Evolutionary conservation across 1,140 invertebrate species (phyloP), one percentile per base, ranked within the genome.

Genomic region (Bombus pyrosoma): DNA sequence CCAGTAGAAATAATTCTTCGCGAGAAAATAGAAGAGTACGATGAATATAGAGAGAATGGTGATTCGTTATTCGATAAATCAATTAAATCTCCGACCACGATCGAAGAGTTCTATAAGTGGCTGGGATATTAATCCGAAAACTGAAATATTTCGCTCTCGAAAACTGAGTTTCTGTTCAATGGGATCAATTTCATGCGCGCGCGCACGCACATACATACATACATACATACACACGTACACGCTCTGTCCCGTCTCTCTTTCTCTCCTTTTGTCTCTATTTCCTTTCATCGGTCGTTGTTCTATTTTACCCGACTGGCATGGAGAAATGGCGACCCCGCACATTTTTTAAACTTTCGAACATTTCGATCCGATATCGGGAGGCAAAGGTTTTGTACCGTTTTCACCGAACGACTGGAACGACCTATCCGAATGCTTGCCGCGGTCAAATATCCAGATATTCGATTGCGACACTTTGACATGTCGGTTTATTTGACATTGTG

Each of bases 261-360:
- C 59, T 53, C 32, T 39, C 25, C 10, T 43, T 71, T 3, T 25
- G 37, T 72, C 37, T 73, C 18, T 47, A 22, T 28, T 59, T 59
- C 53, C 68, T 74, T 34, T 83, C 41, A 57, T 28, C 41, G 32
- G 12, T 82, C 39, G 37, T 53, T 86, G 74, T 71, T 78, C 85
- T 75, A 75, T 86, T 66, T 71, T 43, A 62, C 43, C 37, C 64
- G 72, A 72, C 57, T 75, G 15, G 15, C 75, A 9, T 5, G 10
- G 1, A 62, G 64, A 68, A 59, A 82, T 37, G 53, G n/a, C 59
- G 22, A 41, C 12, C 43, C 41, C 41, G 53, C 62, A 41, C 34
- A 64, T 71, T 64, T 73, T 43, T 73, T 12, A 3, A n/a, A 18
- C 39, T 10, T 37, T 5, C 37, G 18, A n/a, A 41, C 28, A 25